Evolutionary conservation across 2,888 invertebrate species (phyloP).

Genomic region (Boloria selene): DNA sequence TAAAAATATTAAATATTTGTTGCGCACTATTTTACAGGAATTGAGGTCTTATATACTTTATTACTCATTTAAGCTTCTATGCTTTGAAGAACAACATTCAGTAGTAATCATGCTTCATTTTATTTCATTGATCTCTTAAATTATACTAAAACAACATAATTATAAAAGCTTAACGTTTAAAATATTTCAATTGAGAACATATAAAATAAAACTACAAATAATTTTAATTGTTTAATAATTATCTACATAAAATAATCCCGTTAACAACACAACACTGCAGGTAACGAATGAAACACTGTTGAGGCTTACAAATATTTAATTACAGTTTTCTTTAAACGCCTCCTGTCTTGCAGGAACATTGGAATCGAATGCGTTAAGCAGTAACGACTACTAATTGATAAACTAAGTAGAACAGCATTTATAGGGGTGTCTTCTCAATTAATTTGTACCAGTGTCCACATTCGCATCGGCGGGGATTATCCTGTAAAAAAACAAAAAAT

Average conservation of each 20-base stretch:
- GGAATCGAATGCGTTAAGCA: constrained; percentile 63
- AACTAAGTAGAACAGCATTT: constrained; percentile 73
- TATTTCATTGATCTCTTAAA: no score
- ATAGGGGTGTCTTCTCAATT: constrained; percentile 88
- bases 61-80: no score
- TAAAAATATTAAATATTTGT: no score
- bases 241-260: constrained; percentile 47
- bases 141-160: no score
- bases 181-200: not conserved
- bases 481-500: constrained; percentile 72
- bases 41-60: no score
- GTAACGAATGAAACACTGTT: constrained; percentile 63
- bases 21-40: no score
- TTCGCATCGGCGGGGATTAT: constrained; percentile 94
- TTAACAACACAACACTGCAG: constrained; percentile 45
- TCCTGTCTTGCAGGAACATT: constrained; percentile 33
- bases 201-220: not conserved
- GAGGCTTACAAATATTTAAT: constrained; percentile 75
- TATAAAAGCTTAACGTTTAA: no score
- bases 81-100: no score
- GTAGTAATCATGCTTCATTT: no score
- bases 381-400: constrained; percentile 65
- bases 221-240: constrained; percentile 40
- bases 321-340: constrained; percentile 55
- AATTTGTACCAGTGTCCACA: constrained; percentile 99